A percentile compares a stretch with the other conserved stretches of the same genome.
phyloP scores from a whole-genome alignment of 2,797 vertebrate species.

The Ara ararauna region DNA sequence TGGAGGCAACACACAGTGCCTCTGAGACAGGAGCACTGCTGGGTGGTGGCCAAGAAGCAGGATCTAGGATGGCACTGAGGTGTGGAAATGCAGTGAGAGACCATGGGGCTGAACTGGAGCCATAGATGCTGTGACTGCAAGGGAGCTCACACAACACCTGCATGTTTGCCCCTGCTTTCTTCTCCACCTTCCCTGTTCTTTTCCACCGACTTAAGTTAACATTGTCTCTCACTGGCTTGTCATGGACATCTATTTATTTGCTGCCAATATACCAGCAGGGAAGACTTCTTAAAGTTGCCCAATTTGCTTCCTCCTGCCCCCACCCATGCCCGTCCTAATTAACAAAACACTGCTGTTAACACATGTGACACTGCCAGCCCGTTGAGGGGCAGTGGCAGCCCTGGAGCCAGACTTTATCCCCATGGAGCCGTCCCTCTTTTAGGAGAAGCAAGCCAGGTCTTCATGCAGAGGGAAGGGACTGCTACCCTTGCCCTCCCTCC shows the following conservation, averaged over 20 bases:
- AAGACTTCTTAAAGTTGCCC: neutral
- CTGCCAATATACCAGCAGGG: neutral
- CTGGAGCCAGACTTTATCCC: neutral
- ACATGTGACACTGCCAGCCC: rapidly evolving
- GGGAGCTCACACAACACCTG: rapidly evolving
- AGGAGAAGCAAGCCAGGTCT: neutral
- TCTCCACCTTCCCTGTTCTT: neutral
- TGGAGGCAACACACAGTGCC: neutral
- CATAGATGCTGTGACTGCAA: neutral
- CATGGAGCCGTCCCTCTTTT: neutral
- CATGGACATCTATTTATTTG: neutral
- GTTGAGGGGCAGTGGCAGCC: neutral
- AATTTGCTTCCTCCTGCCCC: neutral
- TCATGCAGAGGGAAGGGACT: rapidly evolving
- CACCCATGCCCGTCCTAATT: neutral
- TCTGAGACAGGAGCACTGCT: neutral
- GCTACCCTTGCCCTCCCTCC: neutral
- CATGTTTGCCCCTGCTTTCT: neutral
- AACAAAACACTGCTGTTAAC: neutral
- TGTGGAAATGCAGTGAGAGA: neutral
- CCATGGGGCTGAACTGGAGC: rapidly evolving
- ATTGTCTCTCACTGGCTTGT: neutral
- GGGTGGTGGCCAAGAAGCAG: rapidly evolving
- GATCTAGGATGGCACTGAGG: neutral
- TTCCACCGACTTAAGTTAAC: neutral